Evolutionary conservation across 2,888 invertebrate genomes (phyloP).

Genomic region (Epirrhoe alternata): DNA sequence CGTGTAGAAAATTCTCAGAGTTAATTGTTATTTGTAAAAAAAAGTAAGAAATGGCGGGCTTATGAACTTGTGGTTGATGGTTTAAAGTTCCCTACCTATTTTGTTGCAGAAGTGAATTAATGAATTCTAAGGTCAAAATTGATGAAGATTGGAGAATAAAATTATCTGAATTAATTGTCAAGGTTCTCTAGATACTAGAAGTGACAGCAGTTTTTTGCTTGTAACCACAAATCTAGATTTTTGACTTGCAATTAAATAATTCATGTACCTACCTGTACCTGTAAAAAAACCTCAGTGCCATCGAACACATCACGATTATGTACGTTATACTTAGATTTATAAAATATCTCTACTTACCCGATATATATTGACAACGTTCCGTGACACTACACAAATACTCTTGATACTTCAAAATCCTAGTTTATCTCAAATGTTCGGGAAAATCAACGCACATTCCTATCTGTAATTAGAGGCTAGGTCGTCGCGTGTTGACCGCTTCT

Average conservation of each 20-base stretch:
- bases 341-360: constrained; percentile 18
- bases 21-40: neutral
- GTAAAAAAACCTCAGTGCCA: too few species aligned
- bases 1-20: constrained; percentile 16
- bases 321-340: neutral
- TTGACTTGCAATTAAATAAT: too few species aligned
- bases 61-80: neutral
- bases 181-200: constrained; percentile 3
- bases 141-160: too few species aligned
- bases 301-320: too few species aligned
- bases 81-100: neutral
- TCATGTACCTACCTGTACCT: too few species aligned
- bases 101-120: neutral
- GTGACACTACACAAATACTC: constrained; percentile 11
- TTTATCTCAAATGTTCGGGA: constrained; percentile 14
- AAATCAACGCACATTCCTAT: constrained; percentile 34
- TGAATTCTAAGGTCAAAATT: neutral
- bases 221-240: too few species aligned
- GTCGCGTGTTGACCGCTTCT: constrained; percentile 57
- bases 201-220: neutral
- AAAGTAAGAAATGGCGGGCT: neutral
- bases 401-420: neutral
- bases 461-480: constrained; percentile 65
- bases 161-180: neutral
- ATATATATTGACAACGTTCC: constrained; percentile 11